Evolutionary conservation across 2,797 vertebrate species (phyloP).

Genomic region (Mus minutoides): DNA sequence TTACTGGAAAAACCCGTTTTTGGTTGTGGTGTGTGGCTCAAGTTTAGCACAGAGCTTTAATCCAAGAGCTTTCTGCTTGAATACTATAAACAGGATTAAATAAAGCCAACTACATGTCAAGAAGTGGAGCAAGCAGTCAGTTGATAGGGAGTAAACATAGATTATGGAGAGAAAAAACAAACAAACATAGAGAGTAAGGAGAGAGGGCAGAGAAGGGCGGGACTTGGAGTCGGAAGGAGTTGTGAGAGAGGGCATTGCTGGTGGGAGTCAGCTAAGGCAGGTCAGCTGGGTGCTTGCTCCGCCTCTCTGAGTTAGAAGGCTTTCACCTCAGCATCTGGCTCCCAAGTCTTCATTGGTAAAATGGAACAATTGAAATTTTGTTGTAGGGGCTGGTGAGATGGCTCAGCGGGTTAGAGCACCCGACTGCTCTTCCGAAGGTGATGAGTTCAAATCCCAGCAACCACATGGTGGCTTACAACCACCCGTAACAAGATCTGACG

Average conservation of each 20-base stretch:
- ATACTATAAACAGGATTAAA: not conserved
- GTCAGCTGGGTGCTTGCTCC: not conserved
- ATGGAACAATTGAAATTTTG: not conserved
- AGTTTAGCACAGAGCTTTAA: not conserved
- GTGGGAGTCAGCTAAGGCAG: not conserved
- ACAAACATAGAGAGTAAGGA: not conserved
- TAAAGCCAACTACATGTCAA: not conserved
- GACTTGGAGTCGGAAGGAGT: not conserved
- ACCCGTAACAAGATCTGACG: too few relatives aligned
- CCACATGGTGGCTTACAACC: too few relatives aligned
- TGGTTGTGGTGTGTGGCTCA: not conserved
- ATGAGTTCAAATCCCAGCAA: too few relatives aligned
- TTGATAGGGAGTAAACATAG: not conserved
- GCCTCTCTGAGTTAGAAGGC: not conserved
- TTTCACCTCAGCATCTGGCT: not conserved
- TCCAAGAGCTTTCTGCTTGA: not conserved
- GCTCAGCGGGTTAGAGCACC: too few relatives aligned
- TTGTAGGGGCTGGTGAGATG: too few relatives aligned
- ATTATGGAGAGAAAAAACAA: not conserved
- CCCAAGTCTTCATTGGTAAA: not conserved
- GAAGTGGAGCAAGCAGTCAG: not conserved
- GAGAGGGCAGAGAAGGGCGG: not conserved
- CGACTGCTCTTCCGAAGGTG: too few relatives aligned
- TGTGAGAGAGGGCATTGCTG: too few relatives aligned
- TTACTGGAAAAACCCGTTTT: not conserved